phyloP scores from a whole-genome alignment of 2,888 invertebrate species.

The Ophion obscuratus region DNA sequence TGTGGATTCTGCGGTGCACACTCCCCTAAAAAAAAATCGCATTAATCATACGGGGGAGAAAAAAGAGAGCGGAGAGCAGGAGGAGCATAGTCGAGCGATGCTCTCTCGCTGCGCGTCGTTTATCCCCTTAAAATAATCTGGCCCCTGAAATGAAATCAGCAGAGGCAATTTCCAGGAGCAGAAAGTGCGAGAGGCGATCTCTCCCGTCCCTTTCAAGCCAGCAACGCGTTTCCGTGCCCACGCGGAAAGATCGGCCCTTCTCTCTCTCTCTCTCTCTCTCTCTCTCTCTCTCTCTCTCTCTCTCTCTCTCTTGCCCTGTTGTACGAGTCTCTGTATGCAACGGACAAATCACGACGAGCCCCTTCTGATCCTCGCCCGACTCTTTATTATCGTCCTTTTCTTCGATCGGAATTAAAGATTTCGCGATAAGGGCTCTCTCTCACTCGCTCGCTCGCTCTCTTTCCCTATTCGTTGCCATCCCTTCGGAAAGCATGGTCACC shows the following conservation, averaged over 20 bases:
- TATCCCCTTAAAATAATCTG: slow-evolving; percentile 83
- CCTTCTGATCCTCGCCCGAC: slow-evolving; percentile 66
- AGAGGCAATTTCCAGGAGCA: slow-evolving; percentile 82
- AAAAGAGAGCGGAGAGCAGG: slow-evolving; percentile 45
- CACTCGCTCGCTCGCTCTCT: slow-evolving; percentile 23
- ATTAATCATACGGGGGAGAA: slow-evolving; percentile 80
- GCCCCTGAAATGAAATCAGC: slow-evolving; percentile 83
- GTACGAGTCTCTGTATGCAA: slow-evolving; percentile 74
- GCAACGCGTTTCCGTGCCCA: slow-evolving; percentile 21
- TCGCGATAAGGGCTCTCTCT: slow-evolving; percentile 78
- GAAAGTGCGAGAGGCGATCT: slow-evolving; percentile 72
- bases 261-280: slow-evolving; percentile 36
- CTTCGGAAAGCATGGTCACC: slow-evolving; percentile 52
- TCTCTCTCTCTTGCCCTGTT: background rate
- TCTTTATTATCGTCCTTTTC: slow-evolving; percentile 65
- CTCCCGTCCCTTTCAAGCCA: slow-evolving; percentile 60
- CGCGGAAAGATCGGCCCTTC: slow-evolving; percentile 42
- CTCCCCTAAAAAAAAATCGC: slow-evolving; percentile 78
- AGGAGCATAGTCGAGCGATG: slow-evolving; percentile 10
- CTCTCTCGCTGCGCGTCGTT: slow-evolving; percentile 61
- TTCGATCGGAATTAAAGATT: slow-evolving; percentile 83
- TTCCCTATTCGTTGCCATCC: slow-evolving; percentile 57
- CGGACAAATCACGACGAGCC: slow-evolving; percentile 82
- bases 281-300: slow-evolving; percentile 5
- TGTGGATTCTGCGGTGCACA: slow-evolving; percentile 54